phyloP scores from a whole-genome alignment of 2,113 vertebrate genomes.

The Indri indri region DNA sequence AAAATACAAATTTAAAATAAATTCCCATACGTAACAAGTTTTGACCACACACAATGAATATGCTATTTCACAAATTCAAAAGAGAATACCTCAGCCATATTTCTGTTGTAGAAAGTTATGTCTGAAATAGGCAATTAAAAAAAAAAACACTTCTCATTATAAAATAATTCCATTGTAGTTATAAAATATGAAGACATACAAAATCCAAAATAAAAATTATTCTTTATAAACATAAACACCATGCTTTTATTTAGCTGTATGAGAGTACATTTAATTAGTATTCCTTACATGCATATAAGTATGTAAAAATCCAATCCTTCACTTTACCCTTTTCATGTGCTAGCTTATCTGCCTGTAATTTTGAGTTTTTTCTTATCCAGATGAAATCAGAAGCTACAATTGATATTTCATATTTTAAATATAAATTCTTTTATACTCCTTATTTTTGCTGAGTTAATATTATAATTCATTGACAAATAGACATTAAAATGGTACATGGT shows the following conservation, averaged over 20 bases:
- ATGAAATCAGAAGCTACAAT: slow-evolving; percentile 41
- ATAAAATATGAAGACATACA: not conserved
- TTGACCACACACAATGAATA: not conserved
- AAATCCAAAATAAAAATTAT: not conserved
- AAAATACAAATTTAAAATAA: not conserved
- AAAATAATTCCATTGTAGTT: not conserved
- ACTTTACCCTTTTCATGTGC: not conserved
- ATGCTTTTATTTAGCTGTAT: not conserved
- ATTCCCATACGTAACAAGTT: not conserved
- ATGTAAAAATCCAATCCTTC: not conserved
- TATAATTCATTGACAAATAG: not conserved
- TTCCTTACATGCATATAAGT: not conserved
- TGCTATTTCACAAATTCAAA: not conserved
- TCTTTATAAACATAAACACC: not conserved
- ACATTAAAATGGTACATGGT: not conserved
- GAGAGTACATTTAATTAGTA: not conserved
- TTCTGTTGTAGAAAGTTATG: slow-evolving; percentile 12
- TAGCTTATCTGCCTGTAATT: not conserved
- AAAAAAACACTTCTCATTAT: not conserved
- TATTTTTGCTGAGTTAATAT: slow-evolving; percentile 25
- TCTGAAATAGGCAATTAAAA: not conserved
- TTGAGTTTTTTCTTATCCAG: not conserved
- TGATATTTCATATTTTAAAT: slow-evolving; percentile 29
- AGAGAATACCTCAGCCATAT: not conserved
- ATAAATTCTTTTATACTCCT: not conserved